Base-by-base conservation (phyloP, 2,888 invertebrate genomes). In the Brachycybe producta region DNA sequence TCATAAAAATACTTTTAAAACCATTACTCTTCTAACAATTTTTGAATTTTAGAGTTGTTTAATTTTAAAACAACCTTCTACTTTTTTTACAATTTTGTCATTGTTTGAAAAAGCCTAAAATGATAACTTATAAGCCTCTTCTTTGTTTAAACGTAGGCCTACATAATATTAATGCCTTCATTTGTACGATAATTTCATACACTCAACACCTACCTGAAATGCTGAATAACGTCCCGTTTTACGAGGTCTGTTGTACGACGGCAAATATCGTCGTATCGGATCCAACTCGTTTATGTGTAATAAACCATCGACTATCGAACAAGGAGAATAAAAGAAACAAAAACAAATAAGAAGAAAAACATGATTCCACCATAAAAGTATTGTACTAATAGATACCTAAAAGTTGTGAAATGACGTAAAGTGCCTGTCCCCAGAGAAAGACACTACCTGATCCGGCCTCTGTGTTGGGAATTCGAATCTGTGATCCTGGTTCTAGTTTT, bases 211-310 rank as follows among this genome's bases (percentile, higher is more conserved):
- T 69, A 86, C 95, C 82, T 97, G 95, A 71, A 98, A 98, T 23
- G 94, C 92, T 0, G 95, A 95, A 70, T 98, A 97, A 55, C 95
- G 75, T 39, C 90, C 88, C 15, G 84, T 88, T 61, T 83, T 80
- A 34, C 88, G 74, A 0, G 97, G 97, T 41, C 97, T 73, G 66
- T 92, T 94, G 66, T 91, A 92, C 0, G 94, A 94, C 0, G 97
- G 95, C 59, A 97, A 72, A 69, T 95, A 92, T 28, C 97, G 77
- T 42, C 94, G 75, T 57, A 97, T 86, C 0, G 94, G 92, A 70
- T 98, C 98, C 54, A 98, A 70, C 69, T 98, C 97, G 63, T 90
- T 92, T 30, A 92, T 82, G 64, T 92, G 87, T 49, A 95, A 71
- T 54, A 95, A 71, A 1, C 86, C 84, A 26, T 83, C 85, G 2